Evolutionary conservation across 2,797 vertebrate genomes (phyloP).

Genomic region (Micropoecilia bifurca): DNA sequence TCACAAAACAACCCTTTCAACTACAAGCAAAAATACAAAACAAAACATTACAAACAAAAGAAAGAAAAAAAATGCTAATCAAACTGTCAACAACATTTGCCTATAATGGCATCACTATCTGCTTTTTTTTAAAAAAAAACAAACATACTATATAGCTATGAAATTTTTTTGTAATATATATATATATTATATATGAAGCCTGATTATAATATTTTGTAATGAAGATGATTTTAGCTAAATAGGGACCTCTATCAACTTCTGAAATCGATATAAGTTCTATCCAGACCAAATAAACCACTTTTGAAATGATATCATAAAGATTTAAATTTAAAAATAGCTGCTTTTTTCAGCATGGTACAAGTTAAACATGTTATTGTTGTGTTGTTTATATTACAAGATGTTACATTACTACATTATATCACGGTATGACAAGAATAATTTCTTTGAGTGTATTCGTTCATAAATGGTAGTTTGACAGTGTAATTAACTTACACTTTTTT

Average conservation of each 20-base stretch:
- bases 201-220: neutral
- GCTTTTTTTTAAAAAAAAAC: neutral
- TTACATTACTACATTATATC: neutral
- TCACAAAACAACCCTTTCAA: neutral
- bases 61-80: neutral
- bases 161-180: too few relatives aligned
- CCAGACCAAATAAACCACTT: neutral
- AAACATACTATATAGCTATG: neutral
- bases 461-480: neutral
- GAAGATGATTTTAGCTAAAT: neutral
- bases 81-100: neutral
- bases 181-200: too few relatives aligned
- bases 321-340: neutral
- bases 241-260: neutral
- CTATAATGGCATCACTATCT: neutral
- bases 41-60: neutral
- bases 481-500: neutral
- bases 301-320: neutral
- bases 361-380: neutral
- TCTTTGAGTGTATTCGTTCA: neutral
- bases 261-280: neutral
- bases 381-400: neutral
- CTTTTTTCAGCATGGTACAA: neutral
- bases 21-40: neutral
- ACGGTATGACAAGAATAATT: neutral